A percentile compares a stretch with the other conserved stretches of the same genome.
phyloP scores from a whole-genome alignment of 2,888 invertebrate genomes.

The Ethmia dodecea region DNA sequence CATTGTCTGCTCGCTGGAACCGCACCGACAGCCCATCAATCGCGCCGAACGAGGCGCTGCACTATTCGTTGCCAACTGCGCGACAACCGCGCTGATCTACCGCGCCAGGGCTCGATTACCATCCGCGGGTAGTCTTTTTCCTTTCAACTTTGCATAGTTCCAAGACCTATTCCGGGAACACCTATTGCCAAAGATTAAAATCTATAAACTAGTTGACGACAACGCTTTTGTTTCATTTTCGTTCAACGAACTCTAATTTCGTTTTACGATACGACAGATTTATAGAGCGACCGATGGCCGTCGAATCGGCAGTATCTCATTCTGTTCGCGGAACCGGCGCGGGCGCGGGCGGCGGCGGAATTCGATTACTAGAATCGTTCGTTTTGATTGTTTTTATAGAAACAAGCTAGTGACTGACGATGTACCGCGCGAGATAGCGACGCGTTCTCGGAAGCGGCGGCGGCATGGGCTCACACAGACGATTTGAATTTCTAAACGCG shows the following conservation, averaged over 20 bases:
- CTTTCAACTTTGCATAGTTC: too few relatives aligned
- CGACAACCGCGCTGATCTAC: too few relatives aligned
- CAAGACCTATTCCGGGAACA: too few relatives aligned
- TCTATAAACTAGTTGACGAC: conserved; percentile 1
- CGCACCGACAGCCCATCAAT: too few relatives aligned
- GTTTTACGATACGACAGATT: conserved; percentile 49
- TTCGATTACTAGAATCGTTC: too few relatives aligned
- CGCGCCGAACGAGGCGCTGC: too few relatives aligned
- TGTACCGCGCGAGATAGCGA: conserved; percentile 9
- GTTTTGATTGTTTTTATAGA: too few relatives aligned
- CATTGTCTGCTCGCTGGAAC: too few relatives aligned
- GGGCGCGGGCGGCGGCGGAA: conserved; percentile 14
- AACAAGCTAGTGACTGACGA: conserved; percentile 10
- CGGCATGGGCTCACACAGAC: conserved; percentile 10
- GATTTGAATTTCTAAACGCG: conserved; percentile 22
- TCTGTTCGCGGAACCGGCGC: conserved; percentile 34
- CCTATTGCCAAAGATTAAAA: too few relatives aligned
- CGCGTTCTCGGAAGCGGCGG: conserved; percentile 24
- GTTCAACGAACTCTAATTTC: conserved; percentile 40
- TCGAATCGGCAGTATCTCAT: conserved; percentile 27
- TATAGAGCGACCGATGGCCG: conserved; percentile 39
- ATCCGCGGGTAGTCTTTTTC: too few relatives aligned
- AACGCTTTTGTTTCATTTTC: conserved; percentile 6
- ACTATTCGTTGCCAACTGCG: too few relatives aligned
- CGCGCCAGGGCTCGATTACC: too few relatives aligned